A percentile compares a stretch with the other conserved stretches of the same genome.
phyloP scores from a whole-genome alignment of 2,888 invertebrate genomes.

The Conomelus anceps region DNA sequence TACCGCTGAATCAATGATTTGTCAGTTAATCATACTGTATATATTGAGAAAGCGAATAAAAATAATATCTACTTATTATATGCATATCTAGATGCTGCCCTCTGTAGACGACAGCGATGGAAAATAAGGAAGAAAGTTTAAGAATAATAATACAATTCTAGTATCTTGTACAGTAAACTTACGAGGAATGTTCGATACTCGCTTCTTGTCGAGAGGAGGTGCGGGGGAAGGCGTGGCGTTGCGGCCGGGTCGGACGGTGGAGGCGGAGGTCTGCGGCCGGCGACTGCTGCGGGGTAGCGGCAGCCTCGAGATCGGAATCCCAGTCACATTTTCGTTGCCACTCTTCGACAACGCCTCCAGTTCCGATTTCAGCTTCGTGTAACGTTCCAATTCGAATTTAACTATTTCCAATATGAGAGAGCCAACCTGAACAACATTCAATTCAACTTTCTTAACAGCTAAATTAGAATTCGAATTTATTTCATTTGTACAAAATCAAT shows the following conservation, averaged over 20 bases:
- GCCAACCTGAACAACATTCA: constrained; percentile 60
- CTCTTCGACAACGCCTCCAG: constrained; percentile 43
- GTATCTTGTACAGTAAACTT: no score
- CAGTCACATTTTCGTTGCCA: not conserved
- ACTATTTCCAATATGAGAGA: constrained; percentile 95
- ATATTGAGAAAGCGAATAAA: no score
- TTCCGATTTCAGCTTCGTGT: constrained; percentile 85
- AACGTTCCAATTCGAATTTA: constrained; percentile 87
- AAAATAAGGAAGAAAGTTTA: no score
- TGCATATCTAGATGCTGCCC: no score
- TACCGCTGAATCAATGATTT: no score
- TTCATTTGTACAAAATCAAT: no score
- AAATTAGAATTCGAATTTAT: not conserved
- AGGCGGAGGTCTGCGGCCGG: constrained; percentile 20
- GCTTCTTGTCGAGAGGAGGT: constrained; percentile 27
- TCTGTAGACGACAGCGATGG: no score
- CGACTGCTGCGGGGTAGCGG: constrained; percentile 33
- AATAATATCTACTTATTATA: no score
- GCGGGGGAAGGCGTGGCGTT: constrained; percentile 28
- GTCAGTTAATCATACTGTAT: no score
- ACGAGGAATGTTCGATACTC: constrained; percentile 9
- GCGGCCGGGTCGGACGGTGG: constrained; percentile 17
- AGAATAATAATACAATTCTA: no score
- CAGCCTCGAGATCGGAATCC: constrained; percentile 29
- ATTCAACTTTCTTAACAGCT: not conserved